Evolutionary conservation across 2,888 invertebrate species (phyloP).

Genomic region (Drosophila atroscutellata): DNA sequence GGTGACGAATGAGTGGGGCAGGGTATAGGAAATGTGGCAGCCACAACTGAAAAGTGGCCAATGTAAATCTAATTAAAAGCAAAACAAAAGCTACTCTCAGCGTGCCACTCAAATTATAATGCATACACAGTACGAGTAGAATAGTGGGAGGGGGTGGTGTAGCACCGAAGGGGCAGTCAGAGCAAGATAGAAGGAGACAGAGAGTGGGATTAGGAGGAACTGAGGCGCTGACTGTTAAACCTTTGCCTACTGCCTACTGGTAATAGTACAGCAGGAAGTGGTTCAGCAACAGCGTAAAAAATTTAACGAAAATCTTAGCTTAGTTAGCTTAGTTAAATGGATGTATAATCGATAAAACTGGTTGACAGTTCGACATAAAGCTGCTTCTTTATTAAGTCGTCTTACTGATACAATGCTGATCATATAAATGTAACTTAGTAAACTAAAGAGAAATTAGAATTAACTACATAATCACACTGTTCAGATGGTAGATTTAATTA

Average conservation of each 20-base stretch:
- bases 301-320: neutral
- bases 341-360: neutral
- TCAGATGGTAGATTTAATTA: neutral
- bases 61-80: slow-evolving; percentile 81
- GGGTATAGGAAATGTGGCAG: slow-evolving; percentile 39
- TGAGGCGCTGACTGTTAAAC: slow-evolving; percentile 10
- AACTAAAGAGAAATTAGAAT: neutral
- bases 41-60: slow-evolving; percentile 79
- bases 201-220: neutral
- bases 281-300: neutral
- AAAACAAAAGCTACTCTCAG: slow-evolving; percentile 81
- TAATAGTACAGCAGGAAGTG: slow-evolving; percentile 22
- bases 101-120: slow-evolving; percentile 80
- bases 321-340: too few relatives aligned
- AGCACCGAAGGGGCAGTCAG: neutral
- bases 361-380: neutral
- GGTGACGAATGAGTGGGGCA: neutral
- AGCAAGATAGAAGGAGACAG: neutral
- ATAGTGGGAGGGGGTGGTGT: neutral
- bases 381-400: slow-evolving; percentile 10
- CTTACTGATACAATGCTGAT: neutral
- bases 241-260: neutral
- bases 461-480: neutral
- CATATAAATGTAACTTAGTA: neutral
- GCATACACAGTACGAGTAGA: slow-evolving; percentile 51